phyloP scores from a whole-genome alignment of 2,797 vertebrate species.

The Danio jaintianensis region DNA sequence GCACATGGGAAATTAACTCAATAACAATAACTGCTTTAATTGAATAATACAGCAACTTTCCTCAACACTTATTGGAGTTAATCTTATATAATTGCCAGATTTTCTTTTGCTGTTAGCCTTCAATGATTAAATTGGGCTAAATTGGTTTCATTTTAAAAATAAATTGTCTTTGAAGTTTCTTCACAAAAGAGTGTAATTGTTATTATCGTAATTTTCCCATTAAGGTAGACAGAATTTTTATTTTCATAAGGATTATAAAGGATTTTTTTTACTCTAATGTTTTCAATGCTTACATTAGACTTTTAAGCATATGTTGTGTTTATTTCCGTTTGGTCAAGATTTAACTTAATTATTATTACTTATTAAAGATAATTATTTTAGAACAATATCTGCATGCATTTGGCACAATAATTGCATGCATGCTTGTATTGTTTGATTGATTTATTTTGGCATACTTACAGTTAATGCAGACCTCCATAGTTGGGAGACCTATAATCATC shows the following conservation, averaged over 20 bases:
- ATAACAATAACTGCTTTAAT: not conserved
- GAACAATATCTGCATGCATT: not conserved
- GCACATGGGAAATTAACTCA: not conserved
- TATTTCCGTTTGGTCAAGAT: not conserved
- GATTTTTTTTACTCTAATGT: too few relatives aligned
- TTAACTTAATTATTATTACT: too few relatives aligned
- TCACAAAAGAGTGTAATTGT: not conserved
- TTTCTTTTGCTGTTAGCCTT: not conserved
- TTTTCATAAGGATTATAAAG: too few relatives aligned
- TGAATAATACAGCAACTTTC: not conserved
- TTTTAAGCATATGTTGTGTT: too few relatives aligned
- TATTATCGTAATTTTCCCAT: not conserved
- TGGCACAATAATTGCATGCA: too few relatives aligned
- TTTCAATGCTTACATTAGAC: not conserved
- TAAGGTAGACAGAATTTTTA: not conserved
- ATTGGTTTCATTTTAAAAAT: not conserved
- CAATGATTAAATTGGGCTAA: not conserved
- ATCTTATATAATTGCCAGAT: not conserved
- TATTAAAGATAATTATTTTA: too few relatives aligned
- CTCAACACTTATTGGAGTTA: not conserved
- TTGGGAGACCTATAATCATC: not conserved
- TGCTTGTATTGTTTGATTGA: too few relatives aligned
- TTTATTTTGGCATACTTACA: too few relatives aligned
- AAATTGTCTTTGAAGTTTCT: not conserved
- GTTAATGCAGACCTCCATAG: not conserved